Evolutionary conservation across 2,888 invertebrate genomes (phyloP).

Genomic region (Odontomyia ornata): DNA sequence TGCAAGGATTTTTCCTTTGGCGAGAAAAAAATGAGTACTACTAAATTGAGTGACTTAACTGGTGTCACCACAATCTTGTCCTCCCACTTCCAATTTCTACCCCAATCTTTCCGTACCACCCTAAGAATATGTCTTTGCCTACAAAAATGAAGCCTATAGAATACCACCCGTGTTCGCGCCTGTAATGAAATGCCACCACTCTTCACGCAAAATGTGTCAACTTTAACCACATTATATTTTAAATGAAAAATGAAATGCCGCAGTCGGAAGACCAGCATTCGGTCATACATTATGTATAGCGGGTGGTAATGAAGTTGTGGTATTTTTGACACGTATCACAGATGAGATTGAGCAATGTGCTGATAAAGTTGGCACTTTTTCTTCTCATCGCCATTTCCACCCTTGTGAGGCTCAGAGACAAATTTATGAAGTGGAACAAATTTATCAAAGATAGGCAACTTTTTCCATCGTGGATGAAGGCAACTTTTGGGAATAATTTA

Average conservation of each 20-base stretch:
- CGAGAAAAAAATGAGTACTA: neutral
- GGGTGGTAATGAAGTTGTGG: constrained; percentile 48
- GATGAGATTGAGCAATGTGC: constrained; percentile 38
- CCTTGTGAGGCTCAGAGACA: constrained; percentile 13
- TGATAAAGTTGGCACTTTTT: constrained; percentile 37
- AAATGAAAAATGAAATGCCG: constrained; percentile 51
- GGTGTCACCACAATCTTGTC: constrained; percentile 50
- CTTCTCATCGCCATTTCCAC: neutral
- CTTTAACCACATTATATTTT: constrained; percentile 52
- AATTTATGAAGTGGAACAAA: constrained; percentile 36
- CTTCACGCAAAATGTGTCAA: constrained; percentile 53
- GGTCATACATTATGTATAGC: constrained; percentile 34
- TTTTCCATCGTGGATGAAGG: neutral
- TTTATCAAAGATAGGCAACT: constrained; percentile 38
- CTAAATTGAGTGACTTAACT: constrained; percentile 50
- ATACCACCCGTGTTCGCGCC: neutral
- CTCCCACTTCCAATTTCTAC: too few relatives aligned
- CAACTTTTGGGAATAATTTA: constrained; percentile 31
- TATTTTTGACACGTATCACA: constrained; percentile 47
- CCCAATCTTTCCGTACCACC: neutral
- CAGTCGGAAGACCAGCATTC: constrained; percentile 9
- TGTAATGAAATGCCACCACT: constrained; percentile 47
- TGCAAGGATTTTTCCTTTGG: constrained; percentile 9
- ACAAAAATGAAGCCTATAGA: constrained; percentile 24
- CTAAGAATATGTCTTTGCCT: neutral